Base-by-base conservation (phyloP, 2,888 invertebrate genomes). In the Eudemis profundana region DNA sequence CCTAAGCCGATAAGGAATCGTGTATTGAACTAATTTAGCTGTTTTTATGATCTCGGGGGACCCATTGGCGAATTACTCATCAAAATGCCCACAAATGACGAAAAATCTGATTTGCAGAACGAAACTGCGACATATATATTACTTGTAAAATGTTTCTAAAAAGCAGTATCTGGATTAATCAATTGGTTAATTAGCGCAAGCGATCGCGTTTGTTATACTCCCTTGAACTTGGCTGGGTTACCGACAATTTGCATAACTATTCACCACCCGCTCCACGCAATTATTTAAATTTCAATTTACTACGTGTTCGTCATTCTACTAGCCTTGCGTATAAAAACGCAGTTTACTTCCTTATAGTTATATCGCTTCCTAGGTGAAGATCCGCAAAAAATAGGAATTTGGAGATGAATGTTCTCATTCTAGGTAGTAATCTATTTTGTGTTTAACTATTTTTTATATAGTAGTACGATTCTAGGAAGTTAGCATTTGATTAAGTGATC, bases 281-380 rank as follows among this genome's bases (percentile, higher is more conserved):
- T 8, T 2, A 33, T 10, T 33, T 33, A 33, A 8, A 33, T 10
- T 8, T 8, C 10, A 33, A 33, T 4, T n/a, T n/a, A n/a, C n/a
- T 12, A 7, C 10, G 53, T 40, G 54, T 15, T 27, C 27, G 40
- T 54, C 42, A 21, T 54, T 51, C 12, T 36, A 14, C 17, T 15
- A 54, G 29, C 54, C 54, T 54, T 54, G 54, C 27, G 14, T n/a
- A n/a, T 23, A 54, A 42, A 54, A 42, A 42, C 47, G 14, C 54
- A 15, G 21, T n/a, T n/a, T n/a, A n/a, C 27, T 50, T 60, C 60
- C 40, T 60, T 27, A 19, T 38, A n/a, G n/a, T 23, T 15, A 17
- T 46, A 36, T 21, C 17, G 17, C 36, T 60, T 60, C 60, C 60
- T 60, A 60, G 49, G n/a, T n/a, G 49, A 40, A 23, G 49, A 60